phyloP scores from a whole-genome alignment of 2,888 invertebrate genomes.

The Oasisia sp. region DNA sequence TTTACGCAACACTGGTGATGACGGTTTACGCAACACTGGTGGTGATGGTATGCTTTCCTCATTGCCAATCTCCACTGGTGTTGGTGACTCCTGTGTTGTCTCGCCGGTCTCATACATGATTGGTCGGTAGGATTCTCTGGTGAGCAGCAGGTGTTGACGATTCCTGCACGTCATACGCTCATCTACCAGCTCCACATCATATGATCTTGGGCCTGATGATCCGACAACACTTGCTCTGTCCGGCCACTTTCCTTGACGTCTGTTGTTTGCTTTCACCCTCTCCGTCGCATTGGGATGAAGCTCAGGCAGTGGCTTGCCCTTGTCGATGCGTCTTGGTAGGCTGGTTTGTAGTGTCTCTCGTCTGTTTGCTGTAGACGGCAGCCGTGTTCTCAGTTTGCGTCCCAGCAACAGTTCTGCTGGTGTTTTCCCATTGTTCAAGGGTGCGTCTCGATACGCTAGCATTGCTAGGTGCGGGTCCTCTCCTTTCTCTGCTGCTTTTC shows the following conservation, averaged over 20 bases:
- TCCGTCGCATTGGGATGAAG: not conserved
- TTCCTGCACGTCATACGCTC: not conserved
- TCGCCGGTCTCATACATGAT: not conserved
- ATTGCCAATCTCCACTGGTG: not conserved
- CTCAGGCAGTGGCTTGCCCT: not conserved
- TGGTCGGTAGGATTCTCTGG: not conserved
- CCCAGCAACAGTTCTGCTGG: conserved; percentile 38
- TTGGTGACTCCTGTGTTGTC: not conserved
- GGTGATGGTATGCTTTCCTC: not conserved
- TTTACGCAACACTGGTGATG: not conserved
- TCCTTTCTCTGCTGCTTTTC: conserved; percentile 34
- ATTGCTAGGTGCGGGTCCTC: conserved; percentile 33
- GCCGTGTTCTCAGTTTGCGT: not conserved
- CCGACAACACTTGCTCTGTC: not conserved
- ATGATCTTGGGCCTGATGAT: not conserved
- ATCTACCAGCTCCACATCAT: not conserved
- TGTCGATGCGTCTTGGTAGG: not conserved
- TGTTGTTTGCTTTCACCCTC: not conserved
- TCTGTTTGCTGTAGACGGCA: not conserved
- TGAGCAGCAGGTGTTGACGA: not conserved
- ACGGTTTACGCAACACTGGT: too few relatives aligned
- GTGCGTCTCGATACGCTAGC: conserved; percentile 41
- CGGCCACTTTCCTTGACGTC: not conserved
- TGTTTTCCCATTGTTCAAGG: conserved; percentile 34
- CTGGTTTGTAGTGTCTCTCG: not conserved